These are phyloP conservation scores for Fragum sueziense DNA, from an alignment of 2,888 invertebrate genomes.

Conservation along the genomic window DNA sequence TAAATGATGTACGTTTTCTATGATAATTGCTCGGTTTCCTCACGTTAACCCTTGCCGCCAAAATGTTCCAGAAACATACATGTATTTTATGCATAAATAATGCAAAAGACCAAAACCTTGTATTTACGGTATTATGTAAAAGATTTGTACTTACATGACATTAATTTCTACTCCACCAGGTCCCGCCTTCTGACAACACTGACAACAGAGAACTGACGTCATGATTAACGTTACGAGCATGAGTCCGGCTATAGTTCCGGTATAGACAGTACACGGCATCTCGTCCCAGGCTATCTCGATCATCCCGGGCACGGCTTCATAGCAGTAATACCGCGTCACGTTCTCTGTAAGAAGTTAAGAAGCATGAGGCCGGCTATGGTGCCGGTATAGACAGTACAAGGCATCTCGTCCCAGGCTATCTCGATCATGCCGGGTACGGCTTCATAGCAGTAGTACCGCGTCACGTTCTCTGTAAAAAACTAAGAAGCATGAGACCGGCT, in stretches of 20 bases:
- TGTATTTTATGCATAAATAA: too few species aligned
- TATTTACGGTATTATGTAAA: too few species aligned
- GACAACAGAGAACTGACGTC: conserved; percentile 38
- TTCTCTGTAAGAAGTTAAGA: conserved; percentile 39
- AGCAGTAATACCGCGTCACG: conserved; percentile 58
- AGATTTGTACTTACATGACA: conserved; percentile 28
- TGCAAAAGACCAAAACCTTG: too few species aligned
- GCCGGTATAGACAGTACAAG: conserved; percentile 60
- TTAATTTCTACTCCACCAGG: conserved; percentile 10
- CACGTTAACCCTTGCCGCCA: too few species aligned
- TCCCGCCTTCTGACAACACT: conserved; percentile 31
- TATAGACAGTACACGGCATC: conserved; percentile 63
- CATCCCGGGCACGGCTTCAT: conserved; percentile 59
- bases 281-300: conserved; percentile 58
- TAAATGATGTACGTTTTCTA: too few species aligned
- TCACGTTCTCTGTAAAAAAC: conserved; percentile 41
- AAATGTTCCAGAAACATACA: too few species aligned
- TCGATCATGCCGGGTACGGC: conserved; percentile 57
- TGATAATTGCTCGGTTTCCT: too few species aligned
- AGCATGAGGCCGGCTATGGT: conserved; percentile 51
- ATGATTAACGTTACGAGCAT: conserved; percentile 40
- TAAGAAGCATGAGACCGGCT: conserved; percentile 44
- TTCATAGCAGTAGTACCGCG: conserved; percentile 61
- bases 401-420: conserved; percentile 62
- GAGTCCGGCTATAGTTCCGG: conserved; percentile 54